Base-by-base conservation (phyloP, 1,140 invertebrate genomes). In the Drosophila subobscura region DNA sequence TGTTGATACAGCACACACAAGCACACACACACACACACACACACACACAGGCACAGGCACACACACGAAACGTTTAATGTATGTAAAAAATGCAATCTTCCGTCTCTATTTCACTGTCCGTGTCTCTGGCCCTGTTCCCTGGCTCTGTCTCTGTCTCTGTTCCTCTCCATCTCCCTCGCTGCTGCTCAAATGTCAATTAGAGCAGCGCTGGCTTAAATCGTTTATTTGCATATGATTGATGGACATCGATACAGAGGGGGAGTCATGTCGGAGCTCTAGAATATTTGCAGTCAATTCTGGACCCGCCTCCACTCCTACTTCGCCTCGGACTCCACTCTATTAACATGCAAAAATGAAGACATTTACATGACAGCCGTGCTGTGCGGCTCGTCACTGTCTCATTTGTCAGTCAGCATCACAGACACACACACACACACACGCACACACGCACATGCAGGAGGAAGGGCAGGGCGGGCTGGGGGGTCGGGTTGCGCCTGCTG, bases 281-380 rank as follows among this genome's bases (percentile, higher is more conserved):
- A 40, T 37, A 12, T 20, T 20, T 20, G 16, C 16, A 20, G 16
- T 20, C 16, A 20, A 20, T 20, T 20, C 16, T 20, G 16, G 16
- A 20, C 1, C 16, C 16, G 16, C 16, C 16, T 20, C 1, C n/a
- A n/a, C n/a, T n/a, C n/a, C n/a, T n/a, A n/a, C n/a, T n/a, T n/a
- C 16, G 16, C 16, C 16, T 20, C 1, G 10, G 8, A 53, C 6
- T 8, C 29, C 16, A 20, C 16, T 20, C 29, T 12, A 23, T 20
- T 56, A 57, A 50, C 6, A 50, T 46, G 57, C 63, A 50, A 50
- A 63, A 72, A 79, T 79, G 64, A 73, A 86, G 72, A 81, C 73
- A 86, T 86, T 52, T 77, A 61, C 80, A 77, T 84, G 80, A 80
- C 80, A 84, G 72, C 67, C 72, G 66, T 73, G 80, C 63, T 65